phyloP scores from a whole-genome alignment of 2,113 vertebrate species.

The Limanda limanda region DNA sequence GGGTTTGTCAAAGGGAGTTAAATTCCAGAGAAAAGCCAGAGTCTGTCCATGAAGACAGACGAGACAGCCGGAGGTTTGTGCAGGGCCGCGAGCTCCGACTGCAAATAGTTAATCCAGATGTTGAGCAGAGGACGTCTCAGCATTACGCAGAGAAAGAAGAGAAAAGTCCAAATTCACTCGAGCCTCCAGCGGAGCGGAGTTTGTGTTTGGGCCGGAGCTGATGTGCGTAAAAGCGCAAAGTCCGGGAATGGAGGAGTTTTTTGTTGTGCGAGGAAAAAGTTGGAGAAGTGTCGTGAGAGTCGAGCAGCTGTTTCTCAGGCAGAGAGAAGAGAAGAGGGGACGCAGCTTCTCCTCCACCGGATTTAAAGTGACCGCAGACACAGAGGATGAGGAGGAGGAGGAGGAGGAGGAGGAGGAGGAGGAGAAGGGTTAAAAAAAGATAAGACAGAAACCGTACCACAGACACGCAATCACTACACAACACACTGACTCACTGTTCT shows the following conservation, averaged over 20 bases:
- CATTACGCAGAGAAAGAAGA: slow-evolving; percentile 62
- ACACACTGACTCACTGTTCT: background rate
- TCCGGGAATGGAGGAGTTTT: slow-evolving; percentile 1
- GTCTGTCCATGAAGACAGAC: slow-evolving; percentile 37
- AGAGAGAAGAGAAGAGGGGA: slow-evolving; percentile 51
- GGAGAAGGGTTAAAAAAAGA: slow-evolving; percentile 32
- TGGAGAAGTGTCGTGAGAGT: slow-evolving; percentile 56
- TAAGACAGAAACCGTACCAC: slow-evolving; percentile 14
- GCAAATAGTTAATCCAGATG: slow-evolving; percentile 83
- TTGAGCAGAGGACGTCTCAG: slow-evolving; percentile 60
- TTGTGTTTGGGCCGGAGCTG: background rate
- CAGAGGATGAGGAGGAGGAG: slow-evolving; percentile 1
- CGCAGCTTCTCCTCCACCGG: slow-evolving; percentile 56
- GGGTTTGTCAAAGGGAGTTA: slow-evolving; percentile 43
- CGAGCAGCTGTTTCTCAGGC: slow-evolving; percentile 75
- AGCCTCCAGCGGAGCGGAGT: slow-evolving; percentile 52
- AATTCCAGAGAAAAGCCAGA: slow-evolving; percentile 46
- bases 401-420: background rate
- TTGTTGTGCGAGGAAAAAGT: slow-evolving; percentile 26
- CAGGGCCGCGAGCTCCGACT: slow-evolving; percentile 57
- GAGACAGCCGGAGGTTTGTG: slow-evolving; percentile 31
- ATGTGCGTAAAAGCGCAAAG: slow-evolving; percentile 5
- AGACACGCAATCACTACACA: background rate
- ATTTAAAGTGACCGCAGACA: slow-evolving; percentile 83
- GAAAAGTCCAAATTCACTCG: slow-evolving; percentile 21